A percentile compares a stretch with the other conserved stretches of the same genome.
Evolutionary conservation across 2,113 vertebrate genomes (phyloP).

Genomic region (Pedetes capensis): DNA sequence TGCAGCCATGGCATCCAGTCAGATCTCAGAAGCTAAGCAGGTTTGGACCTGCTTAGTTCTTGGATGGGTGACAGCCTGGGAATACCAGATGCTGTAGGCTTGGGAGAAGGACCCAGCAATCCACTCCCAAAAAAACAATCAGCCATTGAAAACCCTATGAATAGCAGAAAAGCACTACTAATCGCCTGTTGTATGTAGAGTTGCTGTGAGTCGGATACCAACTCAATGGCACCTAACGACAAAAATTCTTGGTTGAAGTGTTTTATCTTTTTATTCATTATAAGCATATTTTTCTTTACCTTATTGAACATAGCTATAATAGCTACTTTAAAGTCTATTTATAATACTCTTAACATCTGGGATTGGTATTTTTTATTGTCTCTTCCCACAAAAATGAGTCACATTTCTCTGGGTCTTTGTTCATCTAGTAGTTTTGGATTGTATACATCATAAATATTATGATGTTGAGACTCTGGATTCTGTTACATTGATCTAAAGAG

Average conservation of each 20-base stretch:
- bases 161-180: too few relatives aligned
- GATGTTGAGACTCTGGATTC: neutral
- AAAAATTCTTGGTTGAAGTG: neutral
- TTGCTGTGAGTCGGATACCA: too few relatives aligned
- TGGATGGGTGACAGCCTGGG: too few relatives aligned
- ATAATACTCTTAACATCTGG: neutral
- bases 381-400: neutral
- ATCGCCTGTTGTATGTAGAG: too few relatives aligned
- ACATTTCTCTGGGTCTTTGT: neutral
- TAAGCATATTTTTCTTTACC: slow-evolving; percentile 14
- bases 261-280: neutral
- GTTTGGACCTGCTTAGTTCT: too few relatives aligned
- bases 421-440: neutral
- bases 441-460: neutral
- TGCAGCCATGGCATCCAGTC: too few relatives aligned
- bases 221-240: too few relatives aligned
- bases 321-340: neutral
- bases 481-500: neutral
- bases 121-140: too few relatives aligned
- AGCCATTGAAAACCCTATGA: too few relatives aligned
- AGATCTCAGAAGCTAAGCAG: too few relatives aligned
- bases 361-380: neutral
- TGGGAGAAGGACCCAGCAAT: too few relatives aligned
- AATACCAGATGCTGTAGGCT: too few relatives aligned
- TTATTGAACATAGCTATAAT: neutral